phyloP scores from a whole-genome alignment of 2,888 invertebrate species.

The Petrophora chlorosata region DNA sequence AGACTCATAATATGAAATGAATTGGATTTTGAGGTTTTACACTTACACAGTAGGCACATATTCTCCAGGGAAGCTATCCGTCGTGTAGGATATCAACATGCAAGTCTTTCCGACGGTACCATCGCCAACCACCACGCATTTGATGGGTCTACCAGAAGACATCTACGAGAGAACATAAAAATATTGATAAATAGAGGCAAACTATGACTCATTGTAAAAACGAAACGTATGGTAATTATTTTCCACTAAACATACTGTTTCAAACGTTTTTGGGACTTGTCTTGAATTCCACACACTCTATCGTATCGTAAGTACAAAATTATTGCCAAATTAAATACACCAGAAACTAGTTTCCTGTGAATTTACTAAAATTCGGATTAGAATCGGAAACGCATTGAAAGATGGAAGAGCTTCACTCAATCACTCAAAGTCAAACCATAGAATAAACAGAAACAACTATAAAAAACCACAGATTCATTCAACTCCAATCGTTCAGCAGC shows the following conservation, averaged over 20 bases:
- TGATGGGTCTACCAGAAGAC: conserved; percentile 96
- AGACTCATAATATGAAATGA: too few species aligned
- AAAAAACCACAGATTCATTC: too few species aligned
- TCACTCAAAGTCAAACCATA: too few species aligned
- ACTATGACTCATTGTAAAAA: conserved; percentile 73
- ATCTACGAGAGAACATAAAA: conserved; percentile 78
- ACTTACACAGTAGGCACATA: conserved; percentile 97
- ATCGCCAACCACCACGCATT: conserved; percentile 96
- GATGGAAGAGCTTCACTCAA: conserved; percentile 4
- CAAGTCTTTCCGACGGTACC: conserved; percentile 97
- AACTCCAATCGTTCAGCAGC: too few species aligned
- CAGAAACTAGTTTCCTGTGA: conserved; percentile 3
- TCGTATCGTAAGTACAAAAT: not conserved
- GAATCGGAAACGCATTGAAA: conserved; percentile 63
- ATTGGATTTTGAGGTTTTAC: too few species aligned
- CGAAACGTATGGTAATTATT: conserved; percentile 54
- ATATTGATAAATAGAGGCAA: conserved; percentile 65
- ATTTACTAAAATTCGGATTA: conserved; percentile 32
- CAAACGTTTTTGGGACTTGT: conserved; percentile 17
- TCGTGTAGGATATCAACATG: conserved; percentile 96
- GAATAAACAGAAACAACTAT: too few species aligned
- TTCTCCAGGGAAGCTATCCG: conserved; percentile 96
- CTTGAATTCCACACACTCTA: conserved; percentile 6
- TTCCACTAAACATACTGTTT: conserved; percentile 44
- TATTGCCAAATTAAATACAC: conserved; percentile 10